Evolutionary conservation across 2,113 vertebrate species (phyloP).

Genomic region (Cryptomyrus ogoouensis): DNA sequence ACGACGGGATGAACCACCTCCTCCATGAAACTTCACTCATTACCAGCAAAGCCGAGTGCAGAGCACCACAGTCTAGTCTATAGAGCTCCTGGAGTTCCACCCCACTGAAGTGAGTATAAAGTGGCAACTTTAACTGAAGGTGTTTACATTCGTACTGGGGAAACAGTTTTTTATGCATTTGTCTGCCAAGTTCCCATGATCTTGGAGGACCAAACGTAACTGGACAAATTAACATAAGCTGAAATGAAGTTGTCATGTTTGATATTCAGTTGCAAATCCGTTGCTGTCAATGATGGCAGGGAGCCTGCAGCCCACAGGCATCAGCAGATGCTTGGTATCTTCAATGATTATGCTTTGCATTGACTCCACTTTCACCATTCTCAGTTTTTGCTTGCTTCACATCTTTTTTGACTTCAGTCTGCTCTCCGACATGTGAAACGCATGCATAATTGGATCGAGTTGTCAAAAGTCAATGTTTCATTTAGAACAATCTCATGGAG

Average conservation of each 20-base stretch:
- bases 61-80: background rate
- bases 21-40: background rate
- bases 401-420: background rate
- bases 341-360: background rate
- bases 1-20: background rate
- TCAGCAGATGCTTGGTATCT: background rate
- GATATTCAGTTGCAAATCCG: background rate
- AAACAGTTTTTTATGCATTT: background rate
- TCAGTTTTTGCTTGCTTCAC: background rate
- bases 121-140: background rate
- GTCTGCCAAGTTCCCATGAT: background rate
- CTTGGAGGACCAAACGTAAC: background rate
- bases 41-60: background rate
- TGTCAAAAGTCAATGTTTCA: background rate
- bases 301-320: background rate
- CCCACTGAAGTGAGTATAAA: background rate
- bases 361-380: background rate
- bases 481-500: background rate
- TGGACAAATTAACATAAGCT: background rate
- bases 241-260: background rate
- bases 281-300: background rate
- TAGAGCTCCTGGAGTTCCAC: background rate
- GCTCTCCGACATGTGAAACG: background rate
- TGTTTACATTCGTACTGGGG: background rate
- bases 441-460: background rate